Percentiles rank a stretch among this genome's conserved stretches.
Evolutionary conservation across 1,140 invertebrate genomes (phyloP).

Genomic region (Tetraneura akinire): DNA sequence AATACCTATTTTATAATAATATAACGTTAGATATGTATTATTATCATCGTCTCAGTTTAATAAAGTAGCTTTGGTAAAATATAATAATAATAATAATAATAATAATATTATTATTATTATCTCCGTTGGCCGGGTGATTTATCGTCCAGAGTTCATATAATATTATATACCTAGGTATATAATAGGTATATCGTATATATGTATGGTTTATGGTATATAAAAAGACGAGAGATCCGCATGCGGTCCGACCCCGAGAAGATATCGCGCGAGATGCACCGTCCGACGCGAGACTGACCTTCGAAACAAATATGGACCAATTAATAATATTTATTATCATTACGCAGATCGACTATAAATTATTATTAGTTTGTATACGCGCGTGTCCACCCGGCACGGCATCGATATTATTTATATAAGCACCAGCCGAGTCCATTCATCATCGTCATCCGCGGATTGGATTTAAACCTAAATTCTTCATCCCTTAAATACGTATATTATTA

Average conservation of each 20-base stretch:
- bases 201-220: no score
- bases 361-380: background rate
- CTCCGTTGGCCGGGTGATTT: constrained; percentile 23
- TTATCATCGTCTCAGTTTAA: constrained; percentile 36
- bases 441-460: no score
- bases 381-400: background rate
- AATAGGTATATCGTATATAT: no score
- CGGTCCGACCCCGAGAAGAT: constrained; percentile 1
- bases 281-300: background rate
- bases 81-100: no score
- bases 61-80: constrained; percentile 43
- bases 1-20: no score
- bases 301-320: constrained; percentile 44
- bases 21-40: no score
- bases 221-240: constrained; percentile 24
- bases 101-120: no score
- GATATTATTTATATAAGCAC: background rate
- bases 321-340: constrained; percentile 47
- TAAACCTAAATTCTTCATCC: no score
- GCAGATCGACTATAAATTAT: background rate
- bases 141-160: no score
- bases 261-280: background rate
- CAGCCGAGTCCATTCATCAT: background rate
- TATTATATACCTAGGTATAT: no score
- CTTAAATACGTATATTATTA: no score